Evolutionary conservation across 2,888 invertebrate species (phyloP), one percentile per base, ranked within the genome.

Genomic region (Phorcus lineatus): DNA sequence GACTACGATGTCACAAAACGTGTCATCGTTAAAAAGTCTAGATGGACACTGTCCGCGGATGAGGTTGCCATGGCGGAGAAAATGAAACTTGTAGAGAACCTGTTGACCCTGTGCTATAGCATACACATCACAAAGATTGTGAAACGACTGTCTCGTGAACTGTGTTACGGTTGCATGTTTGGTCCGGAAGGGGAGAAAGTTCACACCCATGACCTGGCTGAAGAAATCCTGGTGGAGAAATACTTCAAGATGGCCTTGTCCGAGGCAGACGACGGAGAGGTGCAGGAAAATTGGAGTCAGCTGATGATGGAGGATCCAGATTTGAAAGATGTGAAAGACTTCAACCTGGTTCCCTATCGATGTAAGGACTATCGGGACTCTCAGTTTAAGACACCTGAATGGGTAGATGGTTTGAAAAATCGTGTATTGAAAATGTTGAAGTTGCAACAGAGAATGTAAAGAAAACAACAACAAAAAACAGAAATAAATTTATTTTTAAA

Each of bases 361-460:
- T 70, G 40, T n/a, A 28, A 36, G 36, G 70, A 70, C n/a, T 70
- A 70, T 70, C 31, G 70, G 11, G 70, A 70, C 28, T 28, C 67
- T 9, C 36, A 70, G 70, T 70, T 70, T 40, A 70, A 70, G 40
- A 70, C 70, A 70, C 16, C 31, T 24, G 17, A 24, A 17, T 40
- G 70, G 70, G 36, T 31, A 7, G 40, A 70, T 0, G 70, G n/a
- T 4, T 17, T 70, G 16, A 67, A 67, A 70, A 17, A 28, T 6
- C 70, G 70, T 16, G 40, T 70, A 17, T 24, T 70, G 70, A 70
- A 70, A n/a, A 70, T 70, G 70, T 70, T 70, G 16, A 57, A 57
- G 24, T 19, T 57, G 19, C 57, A 57, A 19, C 19, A 16, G 22
- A 57, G 57, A 1, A 57, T 57, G 57, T 57, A 19, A 57, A 55